These are phyloP conservation scores for Hyphantria cunea DNA, from an alignment of 1,140 invertebrate genomes.

Conservation along the genomic window DNA sequence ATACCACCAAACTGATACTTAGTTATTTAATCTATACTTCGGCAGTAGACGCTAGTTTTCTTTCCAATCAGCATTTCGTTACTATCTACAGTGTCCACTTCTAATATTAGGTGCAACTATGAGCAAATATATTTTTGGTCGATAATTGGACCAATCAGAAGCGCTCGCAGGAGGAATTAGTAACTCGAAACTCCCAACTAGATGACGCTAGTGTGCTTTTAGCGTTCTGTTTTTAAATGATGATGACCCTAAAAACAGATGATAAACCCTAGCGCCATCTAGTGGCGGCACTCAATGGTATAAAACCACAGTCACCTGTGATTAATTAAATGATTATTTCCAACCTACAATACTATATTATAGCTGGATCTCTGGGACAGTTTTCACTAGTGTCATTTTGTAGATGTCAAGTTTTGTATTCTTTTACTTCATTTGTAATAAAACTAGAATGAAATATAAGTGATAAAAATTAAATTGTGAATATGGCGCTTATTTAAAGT, in stretches of 20 bases:
- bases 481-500: no score
- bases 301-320: no score
- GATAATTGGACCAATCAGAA: conserved; percentile 57
- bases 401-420: no score
- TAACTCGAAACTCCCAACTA: conserved; percentile 28
- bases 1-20: conserved; percentile 11
- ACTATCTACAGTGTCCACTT: conserved; percentile 68
- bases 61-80: conserved; percentile 38
- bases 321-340: no score
- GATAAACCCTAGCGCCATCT: conserved; percentile 8
- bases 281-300: conserved; percentile 10
- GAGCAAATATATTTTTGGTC: conserved; percentile 67
- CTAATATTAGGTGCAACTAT: conserved; percentile 70
- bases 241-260: no score
- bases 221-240: no score
- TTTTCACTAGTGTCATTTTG: no score
- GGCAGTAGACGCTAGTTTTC: conserved; percentile 68
- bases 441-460: no score
- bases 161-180: conserved; percentile 31
- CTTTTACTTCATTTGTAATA: no score
- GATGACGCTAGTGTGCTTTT: conserved; percentile 9
- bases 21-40: conserved; percentile 20
- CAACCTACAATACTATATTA: no score
- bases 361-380: no score
- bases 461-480: no score